Evolutionary conservation across 2,888 invertebrate species (phyloP).

Genomic region (Mythimna lalbum): DNA sequence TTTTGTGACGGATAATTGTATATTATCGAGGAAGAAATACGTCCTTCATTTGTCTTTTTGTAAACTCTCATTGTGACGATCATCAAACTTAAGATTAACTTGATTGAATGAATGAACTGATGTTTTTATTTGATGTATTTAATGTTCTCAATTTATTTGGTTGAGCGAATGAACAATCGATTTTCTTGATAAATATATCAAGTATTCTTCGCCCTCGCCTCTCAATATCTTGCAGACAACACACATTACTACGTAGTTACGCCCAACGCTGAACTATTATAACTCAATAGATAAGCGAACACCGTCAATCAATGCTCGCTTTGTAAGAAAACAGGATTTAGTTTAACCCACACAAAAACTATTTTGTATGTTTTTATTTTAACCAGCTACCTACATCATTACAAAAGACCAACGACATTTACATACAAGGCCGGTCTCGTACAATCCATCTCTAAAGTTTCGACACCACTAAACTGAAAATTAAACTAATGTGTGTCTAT

Average conservation of each 20-base stretch:
- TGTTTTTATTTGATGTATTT: neutral
- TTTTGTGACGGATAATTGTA: neutral
- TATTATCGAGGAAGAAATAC: neutral
- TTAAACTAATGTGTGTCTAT: conserved; percentile 39
- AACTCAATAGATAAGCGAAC: neutral
- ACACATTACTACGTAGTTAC: neutral
- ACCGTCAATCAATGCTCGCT: too few relatives aligned
- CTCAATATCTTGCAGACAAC: too few relatives aligned
- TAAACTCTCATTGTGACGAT: neutral
- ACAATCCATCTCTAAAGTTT: conserved; percentile 50
- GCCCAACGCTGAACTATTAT: neutral
- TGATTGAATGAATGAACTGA: too few relatives aligned
- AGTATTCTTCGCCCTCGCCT: too few relatives aligned
- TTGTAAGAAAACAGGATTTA: neutral
- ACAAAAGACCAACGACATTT: conserved; percentile 46
- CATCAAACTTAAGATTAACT: neutral
- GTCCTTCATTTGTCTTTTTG: conserved; percentile 8
- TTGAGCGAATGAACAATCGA: too few relatives aligned
- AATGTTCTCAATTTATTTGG: too few relatives aligned
- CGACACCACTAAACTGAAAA: conserved; percentile 39
- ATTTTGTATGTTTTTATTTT: neutral
- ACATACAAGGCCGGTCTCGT: conserved; percentile 37
- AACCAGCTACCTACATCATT: conserved; percentile 33
- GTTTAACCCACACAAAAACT: conserved; percentile 3
- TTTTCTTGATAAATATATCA: too few relatives aligned